Evolutionary conservation across 2,797 vertebrate species (phyloP), one percentile per base, ranked within the genome.

Genomic region (Ispidina picta): DNA sequence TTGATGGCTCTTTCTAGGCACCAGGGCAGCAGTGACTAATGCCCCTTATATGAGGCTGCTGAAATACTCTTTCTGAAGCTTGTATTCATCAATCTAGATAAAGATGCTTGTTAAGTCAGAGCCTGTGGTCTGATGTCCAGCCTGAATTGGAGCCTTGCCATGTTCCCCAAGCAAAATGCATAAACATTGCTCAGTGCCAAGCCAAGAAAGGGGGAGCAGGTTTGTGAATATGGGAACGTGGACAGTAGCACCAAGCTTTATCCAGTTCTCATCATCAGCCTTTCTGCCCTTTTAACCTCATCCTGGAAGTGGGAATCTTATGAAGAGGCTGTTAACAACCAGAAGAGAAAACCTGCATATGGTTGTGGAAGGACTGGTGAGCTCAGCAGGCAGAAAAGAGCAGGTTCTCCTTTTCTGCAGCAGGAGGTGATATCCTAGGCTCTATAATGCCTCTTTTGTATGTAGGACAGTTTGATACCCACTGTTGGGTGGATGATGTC

Each of bases 31-130:
- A 76, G 74, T 86, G 83, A 89, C 60, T 89, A 77, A 92, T 92
- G 70, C 52, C 64, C 60, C 46, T 55, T 60, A 35, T 17, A 69
- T 1, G 4, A 86, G 78, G 51, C 79, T 89, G 92, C 74, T 89
- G 89, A 87, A 86, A 84, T 76, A 80, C 74, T 73, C 79, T 69
- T 76, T 83, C 86, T 89, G 74, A 86, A 89, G 92, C 74, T 76
- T 72, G 46, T 23, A 33, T 64, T 86, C 81, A 79, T 94, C 85
- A 86, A 59, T 88, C 73, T 90, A 71, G 81, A 80, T 76, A 75
- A 79, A 85, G 35, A 79, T 64, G 54, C 18, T 68, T 75, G 59
- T 81, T 63, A 44, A 88, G 73, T 28, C 77, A 80, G 73, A 79
- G 51, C 52, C 60, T 69, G 46, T 49, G 85, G n/a, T 52, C 60